Conservation (phyloP, 2,113 vertebrate species). For the Atractosteus spatula region DNA sequence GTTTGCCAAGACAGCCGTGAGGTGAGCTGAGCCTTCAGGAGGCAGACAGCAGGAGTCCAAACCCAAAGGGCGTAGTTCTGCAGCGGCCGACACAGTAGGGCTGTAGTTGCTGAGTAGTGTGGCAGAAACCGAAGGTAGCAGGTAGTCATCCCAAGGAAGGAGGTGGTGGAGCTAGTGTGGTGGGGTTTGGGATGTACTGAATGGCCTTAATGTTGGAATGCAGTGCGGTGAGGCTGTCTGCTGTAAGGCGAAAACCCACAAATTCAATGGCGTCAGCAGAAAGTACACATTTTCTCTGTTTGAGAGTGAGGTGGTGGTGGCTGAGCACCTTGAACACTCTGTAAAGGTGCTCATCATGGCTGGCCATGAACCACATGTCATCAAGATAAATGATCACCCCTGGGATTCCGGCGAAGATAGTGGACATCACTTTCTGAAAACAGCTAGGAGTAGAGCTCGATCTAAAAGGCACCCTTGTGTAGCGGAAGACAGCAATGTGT, state of each 20-base stretch:
- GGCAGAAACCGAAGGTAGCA: background rate
- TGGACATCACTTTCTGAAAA: too few relatives aligned
- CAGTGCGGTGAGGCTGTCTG: background rate
- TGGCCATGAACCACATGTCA: background rate
- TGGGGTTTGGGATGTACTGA: background rate
- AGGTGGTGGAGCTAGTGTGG: background rate
- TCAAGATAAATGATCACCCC: background rate
- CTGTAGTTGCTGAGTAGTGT: constrained; percentile 2
- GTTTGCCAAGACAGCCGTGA: too few relatives aligned
- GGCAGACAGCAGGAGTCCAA: too few relatives aligned
- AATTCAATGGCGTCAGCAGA: too few relatives aligned
- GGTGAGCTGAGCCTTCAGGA: too few relatives aligned
- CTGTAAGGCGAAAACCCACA: too few relatives aligned
- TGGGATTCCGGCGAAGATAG: background rate
- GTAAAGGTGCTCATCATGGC: background rate
- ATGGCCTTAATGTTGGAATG: background rate
- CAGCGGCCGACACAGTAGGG: background rate
- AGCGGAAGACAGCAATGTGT: too few relatives aligned
- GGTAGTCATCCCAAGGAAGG: background rate
- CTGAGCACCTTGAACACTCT: background rate
- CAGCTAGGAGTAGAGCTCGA: background rate
- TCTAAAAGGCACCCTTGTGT: too few relatives aligned
- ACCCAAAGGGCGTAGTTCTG: background rate
- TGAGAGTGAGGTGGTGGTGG: too few relatives aligned
- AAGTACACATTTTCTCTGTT: too few relatives aligned